Evolutionary conservation across 2,888 invertebrate genomes (phyloP).

Genomic region (Rhimphoctona megacephalus): DNA sequence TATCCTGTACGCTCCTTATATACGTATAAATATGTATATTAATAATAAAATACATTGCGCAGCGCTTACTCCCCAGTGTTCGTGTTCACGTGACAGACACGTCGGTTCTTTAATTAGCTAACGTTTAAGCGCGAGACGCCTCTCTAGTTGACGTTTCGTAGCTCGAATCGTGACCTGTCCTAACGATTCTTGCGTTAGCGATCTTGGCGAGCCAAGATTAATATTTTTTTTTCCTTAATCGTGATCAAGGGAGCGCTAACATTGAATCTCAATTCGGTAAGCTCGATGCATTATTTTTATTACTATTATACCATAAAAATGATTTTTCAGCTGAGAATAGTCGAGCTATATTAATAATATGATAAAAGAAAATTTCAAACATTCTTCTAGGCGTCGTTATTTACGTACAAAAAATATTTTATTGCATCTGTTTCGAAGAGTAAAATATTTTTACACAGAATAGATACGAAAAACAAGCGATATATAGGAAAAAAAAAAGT

Average conservation of each 20-base stretch:
- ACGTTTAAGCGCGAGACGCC: slow-evolving; percentile 42
- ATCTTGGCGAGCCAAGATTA: slow-evolving; percentile 13
- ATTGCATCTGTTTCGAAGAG: not conserved
- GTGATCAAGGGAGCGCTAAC: not conserved
- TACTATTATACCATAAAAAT: not conserved
- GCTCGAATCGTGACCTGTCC: slow-evolving; percentile 54
- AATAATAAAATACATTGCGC: slow-evolving; percentile 46
- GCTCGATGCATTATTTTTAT: not conserved
- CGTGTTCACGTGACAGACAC: slow-evolving; percentile 28
- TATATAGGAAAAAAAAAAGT: not conserved
- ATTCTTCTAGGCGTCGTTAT: not conserved
- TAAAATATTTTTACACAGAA: not conserved
- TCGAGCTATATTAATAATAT: not conserved
- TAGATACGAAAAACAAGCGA: not conserved
- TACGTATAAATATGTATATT: slow-evolving; percentile 9
- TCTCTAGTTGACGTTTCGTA: slow-evolving; percentile 33
- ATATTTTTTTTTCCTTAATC: slow-evolving; percentile 12
- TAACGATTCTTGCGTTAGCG: slow-evolving; percentile 44
- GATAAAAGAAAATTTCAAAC: not conserved
- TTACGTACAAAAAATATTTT: too few species aligned
- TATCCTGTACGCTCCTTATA: not conserved
- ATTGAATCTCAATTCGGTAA: not conserved
- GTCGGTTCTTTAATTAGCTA: slow-evolving; percentile 57
- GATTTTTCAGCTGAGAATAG: not conserved
- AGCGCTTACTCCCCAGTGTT: not conserved